Percentiles rank a stretch among this genome's conserved stretches.
These are phyloP conservation scores for Neelides folsomi DNA, from an alignment of 2,888 invertebrate genomes.

Conservation along the genomic window DNA sequence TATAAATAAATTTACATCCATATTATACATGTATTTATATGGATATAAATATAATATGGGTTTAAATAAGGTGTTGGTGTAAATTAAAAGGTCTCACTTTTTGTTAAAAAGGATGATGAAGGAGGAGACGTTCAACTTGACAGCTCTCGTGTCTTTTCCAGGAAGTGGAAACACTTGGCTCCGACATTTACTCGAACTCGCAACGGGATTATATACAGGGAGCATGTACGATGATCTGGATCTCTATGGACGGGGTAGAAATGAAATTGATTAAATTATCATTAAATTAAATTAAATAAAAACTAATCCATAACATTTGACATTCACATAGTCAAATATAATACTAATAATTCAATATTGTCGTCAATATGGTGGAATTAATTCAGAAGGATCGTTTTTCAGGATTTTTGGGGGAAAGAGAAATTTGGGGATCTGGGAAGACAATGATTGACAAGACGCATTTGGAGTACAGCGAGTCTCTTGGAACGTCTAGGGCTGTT, in stretches of 20 bases:
- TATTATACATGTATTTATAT: too few relatives aligned
- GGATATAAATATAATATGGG: too few relatives aligned
- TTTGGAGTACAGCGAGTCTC: slow-evolving; percentile 11
- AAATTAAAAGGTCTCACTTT: too few relatives aligned
- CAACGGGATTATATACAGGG: slow-evolving; percentile 36
- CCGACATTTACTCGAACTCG: slow-evolving; percentile 35
- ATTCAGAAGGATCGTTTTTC: too few relatives aligned
- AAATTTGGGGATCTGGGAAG: slow-evolving; percentile 34
- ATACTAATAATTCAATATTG: too few relatives aligned
- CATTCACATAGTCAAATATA: too few relatives aligned
- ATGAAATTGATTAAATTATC: background rate
- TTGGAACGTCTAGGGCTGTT: slow-evolving; percentile 31
- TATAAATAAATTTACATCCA: too few relatives aligned
- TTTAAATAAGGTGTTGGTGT: too few relatives aligned
- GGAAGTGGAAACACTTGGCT: slow-evolving; percentile 37
- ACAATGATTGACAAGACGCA: slow-evolving; percentile 37
- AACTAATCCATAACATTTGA: too few relatives aligned
- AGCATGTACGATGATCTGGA: slow-evolving; percentile 35
- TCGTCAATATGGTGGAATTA: too few relatives aligned
- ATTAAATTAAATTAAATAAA: too few relatives aligned
- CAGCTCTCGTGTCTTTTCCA: slow-evolving; percentile 35
- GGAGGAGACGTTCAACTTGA: slow-evolving; percentile 21
- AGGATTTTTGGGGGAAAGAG: slow-evolving; percentile 36
- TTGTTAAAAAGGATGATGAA: too few relatives aligned
- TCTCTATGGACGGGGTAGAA: slow-evolving; percentile 32